A percentile compares a stretch with the other conserved stretches of the same genome.
phyloP scores from a whole-genome alignment of 1,140 invertebrate genomes.

The Drosophila parvula region DNA sequence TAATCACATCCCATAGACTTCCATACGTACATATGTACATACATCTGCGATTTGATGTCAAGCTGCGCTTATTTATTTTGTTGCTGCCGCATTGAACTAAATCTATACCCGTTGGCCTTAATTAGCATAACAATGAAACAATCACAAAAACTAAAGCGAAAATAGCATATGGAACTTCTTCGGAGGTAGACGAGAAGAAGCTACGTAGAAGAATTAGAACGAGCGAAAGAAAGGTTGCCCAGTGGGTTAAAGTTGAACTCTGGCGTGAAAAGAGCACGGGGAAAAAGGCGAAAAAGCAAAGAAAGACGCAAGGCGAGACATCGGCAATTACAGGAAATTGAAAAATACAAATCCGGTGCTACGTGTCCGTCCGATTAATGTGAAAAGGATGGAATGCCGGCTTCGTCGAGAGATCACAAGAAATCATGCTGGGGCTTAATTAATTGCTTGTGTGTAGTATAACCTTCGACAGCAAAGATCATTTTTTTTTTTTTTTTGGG shows the following conservation, averaged over 20 bases:
- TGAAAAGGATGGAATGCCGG: conserved; percentile 25
- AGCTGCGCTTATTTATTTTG: conserved; percentile 26
- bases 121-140: conserved; percentile 74
- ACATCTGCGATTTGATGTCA: conserved; percentile 41
- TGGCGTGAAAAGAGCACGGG: not conserved
- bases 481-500: conserved; percentile 17
- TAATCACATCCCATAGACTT: too few relatives aligned
- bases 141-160: conserved; percentile 44
- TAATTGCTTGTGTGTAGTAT: conserved; percentile 12
- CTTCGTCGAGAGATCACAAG: conserved; percentile 2
- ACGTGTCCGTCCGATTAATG: conserved; percentile 33
- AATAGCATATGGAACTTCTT: conserved; percentile 48
- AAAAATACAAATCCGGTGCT: conserved; percentile 63
- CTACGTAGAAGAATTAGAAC: conserved; percentile 63
- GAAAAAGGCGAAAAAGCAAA: not conserved
- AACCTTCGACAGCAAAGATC: conserved; percentile 22
- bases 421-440: conserved; percentile 26
- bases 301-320: conserved; percentile 10
- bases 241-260: conserved; percentile 50
- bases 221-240: conserved; percentile 74
- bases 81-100: conserved; percentile 65
- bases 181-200: conserved; percentile 48
- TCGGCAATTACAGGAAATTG: conserved; percentile 25
- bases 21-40: too few relatives aligned
- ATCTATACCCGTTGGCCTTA: conserved; percentile 75